A percentile compares a stretch with the other conserved stretches of the same genome.
phyloP scores from a whole-genome alignment of 2,888 invertebrate species.

The Oligia strigilis region DNA sequence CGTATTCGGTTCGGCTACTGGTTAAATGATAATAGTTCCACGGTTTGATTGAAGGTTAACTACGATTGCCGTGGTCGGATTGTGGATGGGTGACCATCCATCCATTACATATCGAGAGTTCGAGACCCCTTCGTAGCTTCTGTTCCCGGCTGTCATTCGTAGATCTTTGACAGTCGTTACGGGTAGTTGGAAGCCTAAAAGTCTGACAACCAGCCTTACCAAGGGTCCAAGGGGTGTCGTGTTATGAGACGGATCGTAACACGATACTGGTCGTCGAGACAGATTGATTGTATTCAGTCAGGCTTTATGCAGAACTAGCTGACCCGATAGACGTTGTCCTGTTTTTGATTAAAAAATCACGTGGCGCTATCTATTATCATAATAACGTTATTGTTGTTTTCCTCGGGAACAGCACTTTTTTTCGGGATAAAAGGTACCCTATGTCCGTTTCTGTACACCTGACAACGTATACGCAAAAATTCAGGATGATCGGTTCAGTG shows the following conservation, averaged over 20 bases:
- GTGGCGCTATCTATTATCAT: no score
- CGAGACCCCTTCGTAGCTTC: not conserved
- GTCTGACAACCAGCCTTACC: not conserved
- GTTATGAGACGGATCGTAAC: not conserved
- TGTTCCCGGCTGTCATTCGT: not conserved
- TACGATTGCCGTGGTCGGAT: not conserved
- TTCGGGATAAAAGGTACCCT: no score
- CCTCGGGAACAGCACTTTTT: no score
- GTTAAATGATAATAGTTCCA: not conserved
- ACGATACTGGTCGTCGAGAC: no score
- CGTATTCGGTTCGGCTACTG: not conserved
- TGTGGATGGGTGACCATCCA: not conserved
- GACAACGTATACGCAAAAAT: no score
- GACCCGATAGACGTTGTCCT: no score
- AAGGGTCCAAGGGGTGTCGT: not conserved
- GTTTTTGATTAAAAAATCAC: no score
- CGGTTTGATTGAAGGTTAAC: not conserved
- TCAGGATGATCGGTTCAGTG: no score
- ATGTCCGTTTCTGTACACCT: no score
- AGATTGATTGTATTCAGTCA: not conserved
- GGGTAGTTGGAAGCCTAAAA: not conserved
- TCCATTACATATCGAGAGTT: not conserved
- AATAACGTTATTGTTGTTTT: no score
- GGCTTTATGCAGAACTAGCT: not conserved
- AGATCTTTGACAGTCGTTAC: not conserved